Evolutionary conservation across 2,113 vertebrate species (phyloP).

Genomic region (Phocoena sinus): DNA sequence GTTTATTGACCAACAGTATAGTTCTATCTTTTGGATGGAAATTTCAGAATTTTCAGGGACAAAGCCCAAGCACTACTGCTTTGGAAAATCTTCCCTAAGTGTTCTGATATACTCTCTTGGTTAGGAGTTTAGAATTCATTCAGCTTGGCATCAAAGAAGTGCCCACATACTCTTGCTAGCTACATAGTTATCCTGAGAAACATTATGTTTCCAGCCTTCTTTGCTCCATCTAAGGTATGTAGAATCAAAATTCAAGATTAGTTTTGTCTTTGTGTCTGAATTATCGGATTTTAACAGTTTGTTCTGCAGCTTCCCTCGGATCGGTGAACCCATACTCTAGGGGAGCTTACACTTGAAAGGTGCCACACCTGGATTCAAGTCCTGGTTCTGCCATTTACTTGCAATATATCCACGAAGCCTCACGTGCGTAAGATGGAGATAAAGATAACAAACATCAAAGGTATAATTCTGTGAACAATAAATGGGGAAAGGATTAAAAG

Average conservation of each 20-base stretch:
- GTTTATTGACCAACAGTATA: background rate
- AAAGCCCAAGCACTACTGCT: background rate
- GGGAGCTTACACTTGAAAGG: background rate
- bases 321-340: background rate
- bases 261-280: background rate
- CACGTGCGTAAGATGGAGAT: background rate
- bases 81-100: background rate
- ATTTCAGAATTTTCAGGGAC: background rate
- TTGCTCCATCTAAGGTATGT: background rate
- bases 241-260: background rate
- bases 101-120: background rate
- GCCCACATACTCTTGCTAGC: background rate
- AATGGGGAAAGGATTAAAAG: background rate
- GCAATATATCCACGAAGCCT: background rate
- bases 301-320: background rate
- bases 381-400: background rate
- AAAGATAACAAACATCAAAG: background rate
- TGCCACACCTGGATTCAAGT: background rate
- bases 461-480: background rate
- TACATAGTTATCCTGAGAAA: background rate
- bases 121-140: background rate
- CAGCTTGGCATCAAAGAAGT: background rate
- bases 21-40: background rate
- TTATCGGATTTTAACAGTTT: background rate
- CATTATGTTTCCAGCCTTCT: background rate